Evolutionary conservation across 2,113 vertebrate species (phyloP).

Genomic region (Barbus barbus): DNA sequence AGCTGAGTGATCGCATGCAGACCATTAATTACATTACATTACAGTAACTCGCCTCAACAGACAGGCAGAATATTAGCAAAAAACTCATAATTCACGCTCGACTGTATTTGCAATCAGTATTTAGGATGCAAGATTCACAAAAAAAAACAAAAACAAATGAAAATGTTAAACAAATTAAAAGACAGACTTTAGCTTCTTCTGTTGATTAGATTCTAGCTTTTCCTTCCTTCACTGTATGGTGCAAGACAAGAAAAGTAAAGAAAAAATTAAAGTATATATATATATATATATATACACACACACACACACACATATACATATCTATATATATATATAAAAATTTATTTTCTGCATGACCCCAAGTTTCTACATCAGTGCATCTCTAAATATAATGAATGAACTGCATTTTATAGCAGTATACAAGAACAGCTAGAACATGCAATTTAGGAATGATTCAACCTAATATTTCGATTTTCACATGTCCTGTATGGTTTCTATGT

Average conservation of each 20-base stretch:
- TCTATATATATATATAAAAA: no score
- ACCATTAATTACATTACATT: constrained; percentile 21
- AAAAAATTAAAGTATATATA: no score
- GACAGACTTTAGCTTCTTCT: background rate
- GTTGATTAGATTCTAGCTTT: background rate
- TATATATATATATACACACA: no score
- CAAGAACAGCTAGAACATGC: background rate
- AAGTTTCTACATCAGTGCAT: background rate
- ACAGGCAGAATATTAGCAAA: background rate
- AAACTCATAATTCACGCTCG: background rate
- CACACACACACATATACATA: no score
- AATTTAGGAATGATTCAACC: background rate
- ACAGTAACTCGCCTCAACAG: background rate
- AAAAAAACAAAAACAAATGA: background rate
- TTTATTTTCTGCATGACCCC: background rate
- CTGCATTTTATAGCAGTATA: background rate
- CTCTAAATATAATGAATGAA: background rate
- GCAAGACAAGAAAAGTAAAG: no score
- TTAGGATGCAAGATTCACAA: background rate
- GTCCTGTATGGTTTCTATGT: background rate
- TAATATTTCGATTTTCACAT: background rate
- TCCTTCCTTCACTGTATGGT: no score
- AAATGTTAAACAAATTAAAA: background rate
- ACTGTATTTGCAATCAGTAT: background rate
- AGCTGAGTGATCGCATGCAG: constrained; percentile 24